phyloP scores from a whole-genome alignment of 2,888 invertebrate species.

The Didymodactylos carnosus region DNA sequence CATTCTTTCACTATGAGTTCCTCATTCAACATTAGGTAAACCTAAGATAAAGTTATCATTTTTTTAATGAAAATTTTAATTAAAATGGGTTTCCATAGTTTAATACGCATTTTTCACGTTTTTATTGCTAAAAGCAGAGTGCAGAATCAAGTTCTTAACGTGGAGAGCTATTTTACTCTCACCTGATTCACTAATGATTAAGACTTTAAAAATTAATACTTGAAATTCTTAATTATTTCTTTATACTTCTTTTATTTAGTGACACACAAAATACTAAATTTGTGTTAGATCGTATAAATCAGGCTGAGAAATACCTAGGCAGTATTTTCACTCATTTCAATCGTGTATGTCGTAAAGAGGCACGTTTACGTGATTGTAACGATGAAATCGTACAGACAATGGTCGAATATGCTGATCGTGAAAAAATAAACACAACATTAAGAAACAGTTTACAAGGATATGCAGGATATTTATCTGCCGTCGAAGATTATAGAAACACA shows the following conservation, averaged over 20 bases:
- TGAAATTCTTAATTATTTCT: background rate
- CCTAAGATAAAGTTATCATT: too few relatives aligned
- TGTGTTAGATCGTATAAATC: slow-evolving; percentile 8
- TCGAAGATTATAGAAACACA: slow-evolving; percentile 14
- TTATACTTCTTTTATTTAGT: background rate
- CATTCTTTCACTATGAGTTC: too few relatives aligned
- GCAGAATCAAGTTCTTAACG: too few relatives aligned
- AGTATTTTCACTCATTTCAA: slow-evolving; percentile 9
- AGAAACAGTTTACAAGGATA: slow-evolving; percentile 3
- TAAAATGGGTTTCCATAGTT: too few relatives aligned
- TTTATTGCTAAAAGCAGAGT: too few relatives aligned
- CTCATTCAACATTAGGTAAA: too few relatives aligned
- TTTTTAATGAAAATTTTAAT: too few relatives aligned
- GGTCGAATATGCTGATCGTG: slow-evolving; percentile 10
- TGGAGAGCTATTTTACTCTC: too few relatives aligned
- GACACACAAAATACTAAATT: background rate
- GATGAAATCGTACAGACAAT: slow-evolving; percentile 5
- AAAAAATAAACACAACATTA: slow-evolving; percentile 7
- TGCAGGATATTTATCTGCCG: slow-evolving; percentile 1
- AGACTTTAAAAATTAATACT: too few relatives aligned
- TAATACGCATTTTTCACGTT: too few relatives aligned
- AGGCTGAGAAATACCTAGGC: slow-evolving; percentile 4
- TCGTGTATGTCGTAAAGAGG: slow-evolving; percentile 9
- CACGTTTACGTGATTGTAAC: slow-evolving; percentile 5
- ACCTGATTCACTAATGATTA: too few relatives aligned